Conservation (phyloP, 2,113 vertebrate genomes). For the Motacilla alba region DNA sequence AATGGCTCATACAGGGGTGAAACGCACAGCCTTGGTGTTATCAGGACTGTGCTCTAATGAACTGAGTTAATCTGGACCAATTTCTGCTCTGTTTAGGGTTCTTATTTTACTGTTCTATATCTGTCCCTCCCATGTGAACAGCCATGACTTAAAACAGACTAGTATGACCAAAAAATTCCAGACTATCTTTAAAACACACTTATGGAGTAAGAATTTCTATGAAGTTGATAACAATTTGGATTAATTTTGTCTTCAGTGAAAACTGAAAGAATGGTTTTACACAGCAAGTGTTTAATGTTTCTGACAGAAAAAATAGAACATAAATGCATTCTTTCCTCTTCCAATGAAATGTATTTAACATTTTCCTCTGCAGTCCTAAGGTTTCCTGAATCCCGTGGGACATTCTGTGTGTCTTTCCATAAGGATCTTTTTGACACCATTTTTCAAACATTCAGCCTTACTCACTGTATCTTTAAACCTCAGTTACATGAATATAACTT, state of each 20-base stretch:
- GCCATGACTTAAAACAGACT: not conserved
- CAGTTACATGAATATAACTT: not conserved
- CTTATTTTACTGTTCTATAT: not conserved
- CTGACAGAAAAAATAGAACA: not conserved
- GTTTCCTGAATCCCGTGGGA: not conserved
- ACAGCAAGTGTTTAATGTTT: not conserved
- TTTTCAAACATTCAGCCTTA: not conserved
- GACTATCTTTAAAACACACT: not conserved
- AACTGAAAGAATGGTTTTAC: not conserved
- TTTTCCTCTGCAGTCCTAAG: not conserved
- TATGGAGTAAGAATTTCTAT: not conserved
- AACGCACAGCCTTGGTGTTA: not conserved
- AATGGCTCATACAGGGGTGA: not conserved
- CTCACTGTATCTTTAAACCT: not conserved
- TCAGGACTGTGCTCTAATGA: rapidly evolving
- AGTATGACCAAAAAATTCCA: not conserved
- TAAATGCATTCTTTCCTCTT: not conserved
- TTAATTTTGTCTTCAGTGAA: not conserved
- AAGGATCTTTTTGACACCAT: not conserved
- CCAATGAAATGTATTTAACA: not conserved
- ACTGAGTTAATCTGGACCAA: not conserved
- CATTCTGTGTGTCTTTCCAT: not conserved
- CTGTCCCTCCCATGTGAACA: not conserved
- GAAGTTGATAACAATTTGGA: not conserved
- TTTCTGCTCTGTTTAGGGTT: not conserved